phyloP scores from a whole-genome alignment of 2,797 vertebrate species.

The Morus bassanus region DNA sequence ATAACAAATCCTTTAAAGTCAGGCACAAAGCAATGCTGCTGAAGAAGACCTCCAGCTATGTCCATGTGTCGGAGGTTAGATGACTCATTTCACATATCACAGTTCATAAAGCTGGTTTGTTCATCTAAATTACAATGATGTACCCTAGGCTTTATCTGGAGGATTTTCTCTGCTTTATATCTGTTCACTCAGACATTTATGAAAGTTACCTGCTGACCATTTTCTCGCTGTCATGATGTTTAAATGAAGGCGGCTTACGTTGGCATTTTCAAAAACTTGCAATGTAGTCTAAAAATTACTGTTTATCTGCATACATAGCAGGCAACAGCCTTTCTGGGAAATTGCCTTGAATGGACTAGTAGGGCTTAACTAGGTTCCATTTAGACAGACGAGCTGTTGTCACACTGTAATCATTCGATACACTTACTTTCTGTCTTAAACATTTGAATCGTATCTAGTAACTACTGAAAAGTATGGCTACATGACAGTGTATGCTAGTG shows the following conservation, averaged over 20 bases:
- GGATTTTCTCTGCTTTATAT: background rate
- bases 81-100: background rate
- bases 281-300: background rate
- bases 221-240: background rate
- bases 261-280: background rate
- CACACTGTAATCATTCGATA: background rate
- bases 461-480: background rate
- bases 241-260: background rate
- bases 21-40: background rate
- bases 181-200: background rate
- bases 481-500: background rate
- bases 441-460: background rate
- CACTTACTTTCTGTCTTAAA: background rate
- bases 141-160: background rate
- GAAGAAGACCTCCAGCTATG: background rate
- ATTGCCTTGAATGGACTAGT: background rate
- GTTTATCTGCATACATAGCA: background rate
- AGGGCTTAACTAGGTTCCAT: background rate
- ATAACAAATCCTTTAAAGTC: background rate
- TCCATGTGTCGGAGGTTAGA: accelerated
- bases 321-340: background rate
- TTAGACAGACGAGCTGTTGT: background rate
- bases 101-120: background rate
- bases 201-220: background rate
- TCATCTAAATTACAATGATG: background rate